Evolutionary conservation across 2,113 vertebrate genomes (phyloP).

Genomic region (Falcunculus frontatus): DNA sequence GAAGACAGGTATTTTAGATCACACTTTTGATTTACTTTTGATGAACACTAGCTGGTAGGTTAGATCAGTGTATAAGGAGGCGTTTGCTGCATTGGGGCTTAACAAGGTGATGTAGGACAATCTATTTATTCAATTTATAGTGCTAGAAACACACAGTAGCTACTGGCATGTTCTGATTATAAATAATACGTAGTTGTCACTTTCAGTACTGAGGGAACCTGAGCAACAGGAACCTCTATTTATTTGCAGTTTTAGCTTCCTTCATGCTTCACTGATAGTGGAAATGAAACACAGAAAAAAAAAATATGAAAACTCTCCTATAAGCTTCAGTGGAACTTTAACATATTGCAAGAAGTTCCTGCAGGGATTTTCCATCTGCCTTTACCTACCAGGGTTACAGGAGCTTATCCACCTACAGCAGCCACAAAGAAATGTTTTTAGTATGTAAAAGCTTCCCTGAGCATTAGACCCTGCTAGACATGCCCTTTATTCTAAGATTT

Average conservation of each 20-base stretch:
- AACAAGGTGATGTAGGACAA: neutral
- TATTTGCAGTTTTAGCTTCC: conserved; percentile 2
- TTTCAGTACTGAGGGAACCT: neutral
- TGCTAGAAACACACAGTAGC: neutral
- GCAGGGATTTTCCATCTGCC: neutral
- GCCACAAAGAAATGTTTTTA: neutral
- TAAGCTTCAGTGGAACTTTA: conserved; percentile 8
- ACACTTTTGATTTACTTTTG: neutral
- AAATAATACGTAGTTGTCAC: neutral
- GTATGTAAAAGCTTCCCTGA: neutral
- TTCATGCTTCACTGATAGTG: conserved; percentile 4
- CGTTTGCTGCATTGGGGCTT: neutral
- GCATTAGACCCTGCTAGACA: neutral
- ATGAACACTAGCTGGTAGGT: neutral
- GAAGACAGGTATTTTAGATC: neutral
- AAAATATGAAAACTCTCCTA: neutral
- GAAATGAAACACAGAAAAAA: neutral
- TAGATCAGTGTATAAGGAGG: neutral
- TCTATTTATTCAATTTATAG: neutral
- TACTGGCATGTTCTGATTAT: neutral
- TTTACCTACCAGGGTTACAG: neutral
- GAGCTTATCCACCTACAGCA: neutral
- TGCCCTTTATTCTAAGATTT: neutral
- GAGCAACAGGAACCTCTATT: neutral
- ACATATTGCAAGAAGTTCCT: neutral